Evolutionary conservation across 2,888 invertebrate species (phyloP).

Genomic region (Xylophagus ater): DNA sequence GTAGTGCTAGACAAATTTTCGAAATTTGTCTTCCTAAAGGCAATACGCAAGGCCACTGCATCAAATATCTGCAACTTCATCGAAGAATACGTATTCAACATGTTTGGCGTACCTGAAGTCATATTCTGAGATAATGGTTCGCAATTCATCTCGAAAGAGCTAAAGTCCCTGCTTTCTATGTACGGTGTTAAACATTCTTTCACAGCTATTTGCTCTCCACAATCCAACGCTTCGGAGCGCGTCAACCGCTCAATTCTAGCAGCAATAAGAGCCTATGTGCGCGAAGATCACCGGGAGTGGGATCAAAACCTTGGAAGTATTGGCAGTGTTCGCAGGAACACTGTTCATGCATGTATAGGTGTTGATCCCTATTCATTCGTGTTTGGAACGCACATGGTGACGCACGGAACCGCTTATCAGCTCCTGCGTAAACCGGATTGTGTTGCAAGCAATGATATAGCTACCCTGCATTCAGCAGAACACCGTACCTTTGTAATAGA

Average conservation of each 20-base stretch:
- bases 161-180: constrained; percentile 10
- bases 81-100: background rate
- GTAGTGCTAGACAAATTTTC: too few relatives aligned
- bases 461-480: background rate
- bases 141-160: constrained; percentile 19
- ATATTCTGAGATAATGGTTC: constrained; percentile 21
- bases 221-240: constrained; percentile 26
- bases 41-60: background rate
- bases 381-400: too few relatives aligned
- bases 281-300: constrained; percentile 19
- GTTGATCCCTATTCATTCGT: too few relatives aligned
- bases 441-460: background rate
- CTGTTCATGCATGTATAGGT: constrained; percentile 22
- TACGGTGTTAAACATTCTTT: constrained; percentile 16
- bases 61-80: background rate
- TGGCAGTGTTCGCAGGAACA: constrained; percentile 23
- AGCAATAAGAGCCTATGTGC: constrained; percentile 22
- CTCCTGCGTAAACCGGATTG: background rate
- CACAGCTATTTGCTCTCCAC: constrained; percentile 25
- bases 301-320: constrained; percentile 22
- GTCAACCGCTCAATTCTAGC: constrained; percentile 24
- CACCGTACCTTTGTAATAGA: background rate
- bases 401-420: too few relatives aligned
- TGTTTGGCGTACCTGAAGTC: background rate
- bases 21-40: background rate